Conservation (phyloP, 2,113 vertebrate species). For the Phalacrocorax pelagicus region DNA sequence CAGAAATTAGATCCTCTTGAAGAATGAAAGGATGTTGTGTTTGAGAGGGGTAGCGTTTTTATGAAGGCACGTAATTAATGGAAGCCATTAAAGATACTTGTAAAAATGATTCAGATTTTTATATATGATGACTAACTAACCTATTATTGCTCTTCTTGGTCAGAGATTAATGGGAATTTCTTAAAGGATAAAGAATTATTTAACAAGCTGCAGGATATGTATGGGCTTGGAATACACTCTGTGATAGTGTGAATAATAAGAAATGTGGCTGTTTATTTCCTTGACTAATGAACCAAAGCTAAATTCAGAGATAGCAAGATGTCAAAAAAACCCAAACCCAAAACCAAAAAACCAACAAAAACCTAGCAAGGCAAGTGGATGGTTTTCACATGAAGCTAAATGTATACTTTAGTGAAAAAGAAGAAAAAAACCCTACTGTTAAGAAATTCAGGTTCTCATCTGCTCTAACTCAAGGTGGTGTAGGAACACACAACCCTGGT, state of each 20-base stretch:
- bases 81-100: slow-evolving; percentile 75
- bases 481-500: not conserved
- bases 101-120: slow-evolving; percentile 75
- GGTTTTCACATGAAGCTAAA: slow-evolving; percentile 36
- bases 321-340: not conserved
- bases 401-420: slow-evolving; percentile 50
- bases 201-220: slow-evolving; percentile 75
- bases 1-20: slow-evolving; percentile 67
- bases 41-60: slow-evolving; percentile 47
- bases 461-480: slow-evolving; percentile 29
- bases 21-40: slow-evolving; percentile 56
- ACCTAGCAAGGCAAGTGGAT: slow-evolving; percentile 49
- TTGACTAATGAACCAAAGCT: slow-evolving; percentile 72
- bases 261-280: slow-evolving; percentile 70
- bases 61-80: slow-evolving; percentile 70
- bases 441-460: slow-evolving; percentile 52
- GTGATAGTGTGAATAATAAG: slow-evolving; percentile 50
- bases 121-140: slow-evolving; percentile 78
- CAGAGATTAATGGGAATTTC: slow-evolving; percentile 79
- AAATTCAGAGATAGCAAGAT: slow-evolving; percentile 59
- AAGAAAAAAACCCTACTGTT: not conserved
- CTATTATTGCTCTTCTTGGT: slow-evolving; percentile 75
- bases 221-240: slow-evolving; percentile 57
- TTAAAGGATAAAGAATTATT: slow-evolving; percentile 76
- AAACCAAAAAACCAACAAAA: not conserved